Evolutionary conservation across 2,113 vertebrate species (phyloP).

Genomic region (Ailurus styani): DNA sequence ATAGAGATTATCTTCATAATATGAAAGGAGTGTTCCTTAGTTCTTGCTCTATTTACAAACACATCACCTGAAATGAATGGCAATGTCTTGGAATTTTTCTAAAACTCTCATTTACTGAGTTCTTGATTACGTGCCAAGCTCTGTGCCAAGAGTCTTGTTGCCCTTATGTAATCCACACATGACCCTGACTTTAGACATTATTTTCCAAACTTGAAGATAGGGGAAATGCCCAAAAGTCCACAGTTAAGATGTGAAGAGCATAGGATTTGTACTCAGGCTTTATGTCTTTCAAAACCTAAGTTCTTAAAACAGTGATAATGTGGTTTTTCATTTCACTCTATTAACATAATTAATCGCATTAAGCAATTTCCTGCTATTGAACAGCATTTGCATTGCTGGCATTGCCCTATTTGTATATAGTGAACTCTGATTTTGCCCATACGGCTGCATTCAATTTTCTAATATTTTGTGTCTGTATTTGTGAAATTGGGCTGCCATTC

Average conservation of each 20-base stretch:
- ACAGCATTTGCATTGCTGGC: not conserved
- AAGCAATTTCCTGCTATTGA: not conserved
- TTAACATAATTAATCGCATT: not conserved
- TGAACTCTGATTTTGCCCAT: not conserved
- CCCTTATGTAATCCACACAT: not conserved
- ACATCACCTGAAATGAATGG: not conserved
- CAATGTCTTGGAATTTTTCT: not conserved
- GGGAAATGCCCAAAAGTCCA: not conserved
- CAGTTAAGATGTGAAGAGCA: not conserved
- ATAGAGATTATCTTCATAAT: not conserved
- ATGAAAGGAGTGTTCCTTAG: not conserved
- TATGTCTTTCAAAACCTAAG: conserved; percentile 14
- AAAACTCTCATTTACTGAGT: not conserved
- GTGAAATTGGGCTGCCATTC: not conserved
- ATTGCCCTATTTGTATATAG: not conserved
- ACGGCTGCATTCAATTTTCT: not conserved
- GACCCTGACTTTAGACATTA: not conserved
- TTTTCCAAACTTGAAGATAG: conserved; percentile 17
- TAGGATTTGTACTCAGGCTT: not conserved
- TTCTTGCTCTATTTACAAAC: conserved; percentile 28
- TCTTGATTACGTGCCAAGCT: not conserved
- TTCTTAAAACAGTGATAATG: not conserved
- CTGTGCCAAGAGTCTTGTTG: not conserved
- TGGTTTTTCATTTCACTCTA: not conserved
- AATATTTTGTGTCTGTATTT: conserved; percentile 22